A percentile compares a stretch with the other conserved stretches of the same genome.
Evolutionary conservation across 1,140 invertebrate species (phyloP).

Genomic region (Hylaeus anthracinus): DNA sequence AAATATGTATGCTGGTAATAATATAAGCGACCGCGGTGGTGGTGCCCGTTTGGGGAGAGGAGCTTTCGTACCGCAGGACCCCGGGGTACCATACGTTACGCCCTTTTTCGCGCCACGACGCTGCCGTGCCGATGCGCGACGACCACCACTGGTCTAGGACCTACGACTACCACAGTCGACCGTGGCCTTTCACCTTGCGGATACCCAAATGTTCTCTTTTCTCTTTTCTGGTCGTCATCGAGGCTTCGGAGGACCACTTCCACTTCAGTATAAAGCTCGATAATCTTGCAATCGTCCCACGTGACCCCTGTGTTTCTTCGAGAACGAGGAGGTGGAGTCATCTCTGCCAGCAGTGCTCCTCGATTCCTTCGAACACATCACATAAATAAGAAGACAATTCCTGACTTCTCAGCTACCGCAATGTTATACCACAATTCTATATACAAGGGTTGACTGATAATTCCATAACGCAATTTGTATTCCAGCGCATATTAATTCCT

Average conservation of each 20-base stretch:
- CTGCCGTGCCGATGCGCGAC: constrained; percentile 14
- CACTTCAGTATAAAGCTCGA: too few relatives aligned
- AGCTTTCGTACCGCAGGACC: constrained; percentile 63
- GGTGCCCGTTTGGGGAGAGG: constrained; percentile 63
- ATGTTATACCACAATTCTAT: constrained; percentile 19
- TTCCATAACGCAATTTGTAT: constrained; percentile 45
- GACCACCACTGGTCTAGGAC: neutral
- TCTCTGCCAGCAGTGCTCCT: too few relatives aligned
- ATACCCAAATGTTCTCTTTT: constrained; percentile 9
- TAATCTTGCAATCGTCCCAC: too few relatives aligned
- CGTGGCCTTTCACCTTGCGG: neutral
- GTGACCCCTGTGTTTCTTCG: too few relatives aligned
- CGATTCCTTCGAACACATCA: too few relatives aligned
- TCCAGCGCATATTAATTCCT: constrained; percentile 34
- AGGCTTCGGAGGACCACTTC: too few relatives aligned
- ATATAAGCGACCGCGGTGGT: constrained; percentile 67
- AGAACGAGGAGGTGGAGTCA: too few relatives aligned
- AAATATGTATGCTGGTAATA: constrained; percentile 77
- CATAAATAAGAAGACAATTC: too few relatives aligned
- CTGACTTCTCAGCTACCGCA: too few relatives aligned
- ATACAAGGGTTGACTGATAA: constrained; percentile 41
- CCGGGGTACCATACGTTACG: constrained; percentile 65
- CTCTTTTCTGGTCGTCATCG: neutral
- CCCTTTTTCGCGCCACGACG: constrained; percentile 67
- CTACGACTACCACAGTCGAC: neutral